phyloP scores from a whole-genome alignment of 64 coral and sea anemone species.

The Montipora sp. region DNA sequence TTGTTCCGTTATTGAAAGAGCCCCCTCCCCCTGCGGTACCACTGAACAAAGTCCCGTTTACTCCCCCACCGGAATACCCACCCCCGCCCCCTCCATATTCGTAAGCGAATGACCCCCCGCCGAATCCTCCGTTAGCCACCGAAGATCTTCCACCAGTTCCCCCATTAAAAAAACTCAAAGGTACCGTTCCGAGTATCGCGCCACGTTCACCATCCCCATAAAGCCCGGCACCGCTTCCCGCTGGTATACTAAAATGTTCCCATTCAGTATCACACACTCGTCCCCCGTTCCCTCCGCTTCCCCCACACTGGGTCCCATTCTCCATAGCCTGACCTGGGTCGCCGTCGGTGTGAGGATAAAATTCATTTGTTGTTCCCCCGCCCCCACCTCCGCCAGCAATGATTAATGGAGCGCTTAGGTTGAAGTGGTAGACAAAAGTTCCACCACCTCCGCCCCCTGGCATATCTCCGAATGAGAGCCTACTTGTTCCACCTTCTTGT shows the following conservation, averaged over 20 bases:
- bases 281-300: conserved; percentile 41
- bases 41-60: not conserved
- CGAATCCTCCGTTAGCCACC: conserved; percentile 36
- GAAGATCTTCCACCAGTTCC: not conserved
- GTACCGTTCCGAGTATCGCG: not conserved
- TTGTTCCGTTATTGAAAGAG: conserved; percentile 62
- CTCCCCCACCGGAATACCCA: conserved; percentile 64
- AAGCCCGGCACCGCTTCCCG: conserved; percentile 25
- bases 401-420: conserved; percentile 53
- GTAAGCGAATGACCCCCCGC: conserved; percentile 52
- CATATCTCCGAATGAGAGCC: not conserved
- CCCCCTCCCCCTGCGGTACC: conserved; percentile 79
- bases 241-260: not conserved
- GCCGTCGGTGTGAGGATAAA: conserved; percentile 44
- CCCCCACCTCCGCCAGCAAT: conserved; percentile 81
- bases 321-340: conserved; percentile 56
- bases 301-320: conserved; percentile 56
- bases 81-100: conserved; percentile 60
- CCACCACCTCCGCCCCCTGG: conserved; percentile 76
- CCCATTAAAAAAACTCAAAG: conserved; percentile 39
- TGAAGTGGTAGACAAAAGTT: conserved; percentile 32
- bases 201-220: not conserved
- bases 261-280: not conserved
- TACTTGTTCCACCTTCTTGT: conserved; percentile 11
- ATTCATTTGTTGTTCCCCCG: not conserved